Evolutionary conservation across 2,888 invertebrate species (phyloP).

Genomic region (Caradrina kadenii): DNA sequence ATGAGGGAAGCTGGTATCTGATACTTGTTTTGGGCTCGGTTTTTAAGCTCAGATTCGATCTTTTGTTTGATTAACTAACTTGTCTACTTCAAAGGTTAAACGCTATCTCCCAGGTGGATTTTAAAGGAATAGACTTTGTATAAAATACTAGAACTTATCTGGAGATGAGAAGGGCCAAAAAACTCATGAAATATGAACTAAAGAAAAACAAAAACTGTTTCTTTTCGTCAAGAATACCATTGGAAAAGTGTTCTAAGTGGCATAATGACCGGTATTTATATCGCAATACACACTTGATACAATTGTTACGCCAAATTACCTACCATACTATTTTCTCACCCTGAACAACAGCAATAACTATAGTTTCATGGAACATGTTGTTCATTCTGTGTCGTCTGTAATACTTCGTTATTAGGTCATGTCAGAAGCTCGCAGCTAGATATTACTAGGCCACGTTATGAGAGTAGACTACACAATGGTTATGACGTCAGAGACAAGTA

Average conservation of each 20-base stretch:
- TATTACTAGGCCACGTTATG: conserved; percentile 42
- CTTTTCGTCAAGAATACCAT: background rate
- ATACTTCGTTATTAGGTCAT: conserved; percentile 48
- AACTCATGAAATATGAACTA: background rate
- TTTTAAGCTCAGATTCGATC: background rate
- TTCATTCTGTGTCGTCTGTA: conserved; percentile 21
- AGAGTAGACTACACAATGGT: conserved; percentile 39
- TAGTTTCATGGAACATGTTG: conserved; percentile 29
- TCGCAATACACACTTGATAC: conserved; percentile 10
- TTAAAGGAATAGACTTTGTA: no score
- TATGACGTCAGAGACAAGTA: conserved; percentile 42
- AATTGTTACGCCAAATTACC: conserved; percentile 12
- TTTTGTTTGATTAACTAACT: no score
- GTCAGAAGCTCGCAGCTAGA: conserved; percentile 32
- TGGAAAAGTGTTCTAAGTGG: background rate
- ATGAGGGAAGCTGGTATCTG: background rate
- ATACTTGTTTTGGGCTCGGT: background rate
- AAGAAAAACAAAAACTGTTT: background rate
- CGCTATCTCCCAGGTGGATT: no score
- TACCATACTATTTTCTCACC: background rate
- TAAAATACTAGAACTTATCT: no score
- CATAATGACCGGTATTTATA: conserved; percentile 6
- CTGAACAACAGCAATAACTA: background rate
- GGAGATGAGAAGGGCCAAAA: no score
- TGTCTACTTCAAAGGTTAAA: no score